Percentiles rank a stretch among this genome's conserved stretches.
Conservation (phyloP, 2,888 invertebrate species). For the Cephonodes hylas region DNA sequence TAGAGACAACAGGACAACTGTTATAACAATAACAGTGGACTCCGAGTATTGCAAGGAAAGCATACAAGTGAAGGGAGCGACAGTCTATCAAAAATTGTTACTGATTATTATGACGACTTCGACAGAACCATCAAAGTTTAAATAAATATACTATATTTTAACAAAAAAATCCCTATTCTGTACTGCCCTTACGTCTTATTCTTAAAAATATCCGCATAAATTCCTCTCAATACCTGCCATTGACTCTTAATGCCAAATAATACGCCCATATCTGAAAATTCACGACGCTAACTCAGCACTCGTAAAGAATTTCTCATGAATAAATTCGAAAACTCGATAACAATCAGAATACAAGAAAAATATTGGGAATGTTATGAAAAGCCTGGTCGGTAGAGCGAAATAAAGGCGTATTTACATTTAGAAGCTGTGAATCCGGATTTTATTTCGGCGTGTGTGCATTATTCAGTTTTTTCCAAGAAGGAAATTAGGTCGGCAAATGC, state of each 20-base stretch:
- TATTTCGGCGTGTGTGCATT: constrained; percentile 1
- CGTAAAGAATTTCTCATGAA: neutral
- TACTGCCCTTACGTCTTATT: neutral
- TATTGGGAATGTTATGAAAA: constrained; percentile 1
- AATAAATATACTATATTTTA: neutral
- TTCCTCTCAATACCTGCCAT: neutral
- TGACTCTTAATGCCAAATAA: neutral
- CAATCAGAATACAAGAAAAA: constrained; percentile 7
- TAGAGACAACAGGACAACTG: no score
- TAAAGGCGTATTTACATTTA: constrained; percentile 4
- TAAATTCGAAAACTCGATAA: neutral
- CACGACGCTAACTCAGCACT: neutral
- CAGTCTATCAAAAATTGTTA: no score
- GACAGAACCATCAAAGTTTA: no score
- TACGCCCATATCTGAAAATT: neutral
- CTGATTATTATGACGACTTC: no score
- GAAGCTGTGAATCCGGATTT: neutral
- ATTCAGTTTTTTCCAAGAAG: neutral
- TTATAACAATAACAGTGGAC: no score
- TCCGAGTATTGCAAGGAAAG: no score
- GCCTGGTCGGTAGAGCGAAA: neutral
- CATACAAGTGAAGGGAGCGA: no score
- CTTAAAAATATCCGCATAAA: neutral
- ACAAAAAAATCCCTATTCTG: neutral
- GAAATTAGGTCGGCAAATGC: neutral